Base-by-base conservation (phyloP, 2,888 invertebrate genomes). In the Drosophila sordidula region DNA sequence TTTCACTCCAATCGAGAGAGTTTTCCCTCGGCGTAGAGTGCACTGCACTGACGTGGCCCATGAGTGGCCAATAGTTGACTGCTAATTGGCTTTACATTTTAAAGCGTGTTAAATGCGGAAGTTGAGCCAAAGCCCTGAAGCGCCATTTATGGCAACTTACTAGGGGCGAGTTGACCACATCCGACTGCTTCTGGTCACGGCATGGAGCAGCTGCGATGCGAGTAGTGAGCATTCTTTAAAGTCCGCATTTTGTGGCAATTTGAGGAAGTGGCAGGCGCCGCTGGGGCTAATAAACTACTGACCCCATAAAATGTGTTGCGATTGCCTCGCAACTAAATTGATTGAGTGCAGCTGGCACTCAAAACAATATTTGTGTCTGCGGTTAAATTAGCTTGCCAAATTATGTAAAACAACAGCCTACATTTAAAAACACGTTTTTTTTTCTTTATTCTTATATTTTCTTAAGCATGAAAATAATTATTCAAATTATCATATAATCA, bases 101-200 rank as follows among this genome's bases (percentile, higher is more conserved):
- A 49, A 32, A 46, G 50, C 51, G 16, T 55, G 51, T 50, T 34
- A 58, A 49, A 68, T 61, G 70, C 78, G 75, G 70, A 80, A 83
- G 70, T 75, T 36, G 25, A 38, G 52, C 25, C 61, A 46, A 47
- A 42, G 51, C 68, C 50, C 57, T 51, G 47, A 57, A 55, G 46
- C 41, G 25, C 58, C 56, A 63, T 42, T 85, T 79, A 66, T 57
- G 62, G n/a, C 57, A 58, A 25, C 52, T 66, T 54, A 51, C 42
- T 49, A 46, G 25, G 44, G 54, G 26, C 49, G 50, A 59, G 46
- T 18, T 29, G 25, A 42, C 34, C 52, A 66, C 56, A 66, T 75
- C 73, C 74, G 74, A 87, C 68, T 76, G 67, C 67, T 69, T 25
- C 49, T 55, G 61, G 78, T 77, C 84, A 87, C 87, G 81, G 63